Evolutionary conservation across 2,888 invertebrate species (phyloP).

Genomic region (Gymnoscelis rufifasciata): DNA sequence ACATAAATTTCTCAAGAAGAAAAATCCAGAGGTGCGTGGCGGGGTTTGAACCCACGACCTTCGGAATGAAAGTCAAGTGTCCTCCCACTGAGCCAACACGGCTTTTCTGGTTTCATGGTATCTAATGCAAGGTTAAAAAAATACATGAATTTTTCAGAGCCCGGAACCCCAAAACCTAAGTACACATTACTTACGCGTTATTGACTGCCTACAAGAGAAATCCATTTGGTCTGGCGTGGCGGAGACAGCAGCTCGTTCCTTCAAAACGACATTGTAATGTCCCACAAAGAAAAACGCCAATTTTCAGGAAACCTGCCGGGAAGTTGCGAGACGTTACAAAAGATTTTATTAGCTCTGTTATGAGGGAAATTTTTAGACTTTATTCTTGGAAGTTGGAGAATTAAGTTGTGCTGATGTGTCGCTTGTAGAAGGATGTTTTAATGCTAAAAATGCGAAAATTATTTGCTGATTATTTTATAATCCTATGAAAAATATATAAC

Average conservation of each 20-base stretch:
- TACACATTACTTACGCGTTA: slow-evolving; percentile 30
- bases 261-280: slow-evolving; percentile 25
- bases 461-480: no score
- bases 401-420: no score
- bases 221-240: slow-evolving; percentile 34
- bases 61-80: no score
- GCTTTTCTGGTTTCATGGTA: no score
- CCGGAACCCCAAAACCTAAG: slow-evolving; percentile 23
- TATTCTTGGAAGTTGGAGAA: slow-evolving; percentile 8
- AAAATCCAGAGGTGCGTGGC: no score
- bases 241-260: slow-evolving; percentile 21
- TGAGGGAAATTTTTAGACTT: slow-evolving; percentile 11
- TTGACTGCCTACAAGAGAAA: slow-evolving; percentile 39
- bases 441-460: no score
- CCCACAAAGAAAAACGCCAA: slow-evolving; percentile 24
- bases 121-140: neutral
- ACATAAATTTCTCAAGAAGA: no score
- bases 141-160: neutral
- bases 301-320: slow-evolving; percentile 22
- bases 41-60: no score
- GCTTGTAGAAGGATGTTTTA: no score
- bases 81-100: no score
- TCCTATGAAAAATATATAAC: no score
- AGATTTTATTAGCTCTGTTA: slow-evolving; percentile 24
- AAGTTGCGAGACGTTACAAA: slow-evolving; percentile 17